A percentile compares a stretch with the other conserved stretches of the same genome.
Evolutionary conservation across 1,140 invertebrate genomes (phyloP).

Genomic region (Panulirus ornatus): DNA sequence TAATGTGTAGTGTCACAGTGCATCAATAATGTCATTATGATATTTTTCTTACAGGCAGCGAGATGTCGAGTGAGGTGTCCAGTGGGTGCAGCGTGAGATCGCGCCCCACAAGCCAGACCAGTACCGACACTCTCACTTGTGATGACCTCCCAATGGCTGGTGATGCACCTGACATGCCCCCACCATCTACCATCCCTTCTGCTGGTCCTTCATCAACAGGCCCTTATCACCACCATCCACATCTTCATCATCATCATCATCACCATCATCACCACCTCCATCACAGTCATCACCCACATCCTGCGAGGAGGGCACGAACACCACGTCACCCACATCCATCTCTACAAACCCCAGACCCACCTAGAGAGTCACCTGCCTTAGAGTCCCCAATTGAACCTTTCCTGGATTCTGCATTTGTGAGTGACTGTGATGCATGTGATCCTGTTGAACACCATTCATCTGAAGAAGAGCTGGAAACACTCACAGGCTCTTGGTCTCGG

Average conservation of each 20-base stretch:
- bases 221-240: constrained; percentile 42
- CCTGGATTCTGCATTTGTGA: constrained; percentile 68
- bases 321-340: constrained; percentile 67
- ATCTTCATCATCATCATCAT: constrained; percentile 37
- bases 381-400: constrained; percentile 61
- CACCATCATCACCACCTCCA: constrained; percentile 52
- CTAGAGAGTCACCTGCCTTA: constrained; percentile 60
- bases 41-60: constrained; percentile 71
- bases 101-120: constrained; percentile 74
- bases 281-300: constrained; percentile 56
- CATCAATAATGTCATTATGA: background rate
- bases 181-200: constrained; percentile 54
- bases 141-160: constrained; percentile 71
- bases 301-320: constrained; percentile 45
- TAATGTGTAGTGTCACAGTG: background rate
- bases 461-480: constrained; percentile 74
- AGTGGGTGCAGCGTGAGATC: constrained; percentile 75
- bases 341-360: constrained; percentile 60
- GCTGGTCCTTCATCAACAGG: constrained; percentile 19
- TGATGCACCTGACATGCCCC: constrained; percentile 67
- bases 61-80: constrained; percentile 74
- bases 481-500: constrained; percentile 72
- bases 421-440: constrained; percentile 73
- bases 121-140: constrained; percentile 75
- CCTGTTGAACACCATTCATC: constrained; percentile 75